These are phyloP conservation scores for Lagopus leucura DNA, from an alignment of 2,113 vertebrate genomes.

Conservation along the genomic window DNA sequence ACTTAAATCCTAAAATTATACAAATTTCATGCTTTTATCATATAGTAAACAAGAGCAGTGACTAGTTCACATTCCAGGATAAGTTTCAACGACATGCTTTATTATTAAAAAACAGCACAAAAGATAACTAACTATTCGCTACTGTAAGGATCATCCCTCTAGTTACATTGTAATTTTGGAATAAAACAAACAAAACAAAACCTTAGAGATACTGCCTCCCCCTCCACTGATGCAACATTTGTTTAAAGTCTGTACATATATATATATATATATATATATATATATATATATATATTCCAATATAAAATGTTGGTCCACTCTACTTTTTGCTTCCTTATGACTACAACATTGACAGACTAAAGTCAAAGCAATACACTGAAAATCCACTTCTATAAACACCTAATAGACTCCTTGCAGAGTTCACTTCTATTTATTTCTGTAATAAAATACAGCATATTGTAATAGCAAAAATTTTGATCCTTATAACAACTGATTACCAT, in stretches of 20 bases:
- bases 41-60: not conserved
- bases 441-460: fast-evolving
- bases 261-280: no score
- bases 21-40: not conserved
- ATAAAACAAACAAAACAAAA: not conserved
- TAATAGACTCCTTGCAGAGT: not conserved
- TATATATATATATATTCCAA: not conserved
- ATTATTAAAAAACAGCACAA: not conserved
- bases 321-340: not conserved
- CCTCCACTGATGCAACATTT: not conserved
- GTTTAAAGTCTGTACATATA: not conserved
- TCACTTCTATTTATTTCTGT: not conserved
- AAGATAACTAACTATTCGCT: not conserved
- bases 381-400: not conserved
- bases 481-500: fast-evolving
- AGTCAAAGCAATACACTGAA: not conserved
- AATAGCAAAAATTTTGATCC: not conserved
- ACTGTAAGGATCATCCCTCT: not conserved
- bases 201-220: not conserved
- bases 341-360: not conserved
- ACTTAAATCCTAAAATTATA: not conserved
- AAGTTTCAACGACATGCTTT: not conserved
- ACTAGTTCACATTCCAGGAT: not conserved
- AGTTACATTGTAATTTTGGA: not conserved
- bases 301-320: not conserved